These are phyloP conservation scores for Apomyelois bistriatella DNA, from an alignment of 2,888 invertebrate genomes.

Conservation along the genomic window DNA sequence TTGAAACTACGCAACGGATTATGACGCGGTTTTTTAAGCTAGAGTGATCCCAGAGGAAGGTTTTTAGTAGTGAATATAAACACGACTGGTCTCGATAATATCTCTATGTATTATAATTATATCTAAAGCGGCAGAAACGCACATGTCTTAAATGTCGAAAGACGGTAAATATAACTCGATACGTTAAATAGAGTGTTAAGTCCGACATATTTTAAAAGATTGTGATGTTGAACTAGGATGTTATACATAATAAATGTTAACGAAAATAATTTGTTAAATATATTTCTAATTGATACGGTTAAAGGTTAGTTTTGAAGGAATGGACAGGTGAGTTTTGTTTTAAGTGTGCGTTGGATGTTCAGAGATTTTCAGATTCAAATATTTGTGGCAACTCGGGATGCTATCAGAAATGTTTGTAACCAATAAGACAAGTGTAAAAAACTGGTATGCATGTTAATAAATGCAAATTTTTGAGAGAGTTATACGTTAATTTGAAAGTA, in stretches of 20 bases:
- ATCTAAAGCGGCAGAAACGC: constrained; percentile 71
- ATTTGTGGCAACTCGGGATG: no score
- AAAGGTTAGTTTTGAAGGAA: constrained; percentile 34
- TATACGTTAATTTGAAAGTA: not conserved
- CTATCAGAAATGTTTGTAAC: not conserved
- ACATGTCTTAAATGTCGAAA: constrained; percentile 67
- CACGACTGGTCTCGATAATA: constrained; percentile 1
- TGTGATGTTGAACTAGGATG: constrained; percentile 73
- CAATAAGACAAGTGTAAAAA: not conserved
- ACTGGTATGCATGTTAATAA: not conserved
- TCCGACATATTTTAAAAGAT: constrained; percentile 65
- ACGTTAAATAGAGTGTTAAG: constrained; percentile 55
- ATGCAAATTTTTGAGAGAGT: constrained; percentile 13
- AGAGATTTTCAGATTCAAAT: not conserved
- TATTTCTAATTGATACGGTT: constrained; percentile 50
- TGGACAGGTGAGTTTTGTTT: constrained; percentile 13
- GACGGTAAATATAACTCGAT: constrained; percentile 59
- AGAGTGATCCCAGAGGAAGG: no score
- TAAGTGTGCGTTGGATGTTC: constrained; percentile 7
- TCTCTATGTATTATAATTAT: constrained; percentile 28
- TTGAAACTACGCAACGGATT: no score
- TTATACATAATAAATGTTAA: constrained; percentile 66
- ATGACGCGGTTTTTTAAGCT: no score
- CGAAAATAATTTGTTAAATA: constrained; percentile 65
- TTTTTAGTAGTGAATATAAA: no score